phyloP scores from a whole-genome alignment of 1,140 invertebrate species.

The Brachionus plicatilis region DNA sequence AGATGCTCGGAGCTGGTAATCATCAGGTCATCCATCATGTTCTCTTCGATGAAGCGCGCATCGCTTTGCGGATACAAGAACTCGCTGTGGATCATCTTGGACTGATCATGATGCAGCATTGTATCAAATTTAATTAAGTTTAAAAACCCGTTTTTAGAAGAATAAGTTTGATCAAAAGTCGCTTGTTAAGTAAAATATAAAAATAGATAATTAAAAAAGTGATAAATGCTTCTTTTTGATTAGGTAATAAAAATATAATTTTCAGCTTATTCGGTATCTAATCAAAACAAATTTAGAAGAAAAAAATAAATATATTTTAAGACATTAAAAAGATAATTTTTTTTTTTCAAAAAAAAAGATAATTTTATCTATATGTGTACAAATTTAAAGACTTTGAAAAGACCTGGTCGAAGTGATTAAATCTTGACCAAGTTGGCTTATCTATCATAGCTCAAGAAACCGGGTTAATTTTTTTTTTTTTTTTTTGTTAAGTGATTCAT shows the following conservation, averaged over 20 bases:
- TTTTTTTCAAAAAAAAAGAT: not conserved
- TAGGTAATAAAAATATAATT: conserved; percentile 2
- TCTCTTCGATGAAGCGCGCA: not conserved
- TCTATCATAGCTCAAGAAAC: not conserved
- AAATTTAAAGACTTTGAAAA: not conserved
- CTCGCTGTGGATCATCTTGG: not conserved
- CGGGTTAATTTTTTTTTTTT: not conserved
- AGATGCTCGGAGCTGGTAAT: not conserved
- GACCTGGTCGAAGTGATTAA: conserved; percentile 19
- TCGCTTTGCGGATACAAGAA: not conserved
- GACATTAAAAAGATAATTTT: conserved; percentile 27
- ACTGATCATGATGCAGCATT: conserved; percentile 31
- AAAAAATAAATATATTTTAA: not conserved
- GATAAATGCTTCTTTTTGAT: not conserved
- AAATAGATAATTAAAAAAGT: not conserved
- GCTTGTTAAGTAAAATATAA: not conserved
- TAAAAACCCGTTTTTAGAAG: not conserved
- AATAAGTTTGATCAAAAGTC: not conserved
- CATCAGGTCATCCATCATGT: not conserved
- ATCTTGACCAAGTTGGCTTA: not conserved
- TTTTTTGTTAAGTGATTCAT: conserved; percentile 6
- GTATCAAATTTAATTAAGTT: not conserved
- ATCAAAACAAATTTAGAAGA: not conserved
- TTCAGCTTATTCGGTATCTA: conserved; percentile 6
- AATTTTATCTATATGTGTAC: conserved; percentile 17